Percentiles rank a stretch among this genome's conserved stretches.
Evolutionary conservation across 2,113 vertebrate species (phyloP).

Genomic region (Thamnaconus septentrionalis): DNA sequence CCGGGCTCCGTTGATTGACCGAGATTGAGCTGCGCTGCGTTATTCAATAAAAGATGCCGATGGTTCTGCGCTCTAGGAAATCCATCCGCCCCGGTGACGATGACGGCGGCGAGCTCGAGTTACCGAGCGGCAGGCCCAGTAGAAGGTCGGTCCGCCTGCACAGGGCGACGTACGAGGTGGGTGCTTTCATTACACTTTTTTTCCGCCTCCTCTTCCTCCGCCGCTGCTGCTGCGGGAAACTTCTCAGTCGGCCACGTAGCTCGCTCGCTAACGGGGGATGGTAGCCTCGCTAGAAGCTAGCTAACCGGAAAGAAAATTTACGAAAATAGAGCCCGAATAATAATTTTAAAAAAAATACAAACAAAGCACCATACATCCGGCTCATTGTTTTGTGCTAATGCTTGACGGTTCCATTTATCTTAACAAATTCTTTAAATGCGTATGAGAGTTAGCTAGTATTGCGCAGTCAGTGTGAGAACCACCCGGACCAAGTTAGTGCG

Average conservation of each 20-base stretch:
- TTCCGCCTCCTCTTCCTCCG: slow-evolving; percentile 52
- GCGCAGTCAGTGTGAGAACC: too few species aligned
- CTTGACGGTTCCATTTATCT: too few species aligned
- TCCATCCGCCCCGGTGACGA: neutral
- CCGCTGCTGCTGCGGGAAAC: slow-evolving; percentile 16
- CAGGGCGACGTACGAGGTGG: slow-evolving; percentile 35
- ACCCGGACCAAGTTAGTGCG: too few species aligned
- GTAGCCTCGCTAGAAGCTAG: slow-evolving; percentile 6
- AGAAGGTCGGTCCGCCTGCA: slow-evolving; percentile 33
- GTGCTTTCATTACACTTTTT: slow-evolving; percentile 51
- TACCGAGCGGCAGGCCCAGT: neutral
- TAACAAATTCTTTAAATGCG: too few species aligned
- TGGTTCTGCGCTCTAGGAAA: slow-evolving; percentile 49
- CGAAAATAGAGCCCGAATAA: too few species aligned
- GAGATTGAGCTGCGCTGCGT: slow-evolving; percentile 4
- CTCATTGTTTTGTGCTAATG: too few species aligned
- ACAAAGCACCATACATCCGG: too few species aligned
- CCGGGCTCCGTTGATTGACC: neutral
- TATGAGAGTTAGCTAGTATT: too few species aligned
- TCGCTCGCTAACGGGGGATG: slow-evolving; percentile 16
- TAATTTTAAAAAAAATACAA: too few species aligned
- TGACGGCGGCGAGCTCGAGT: neutral
- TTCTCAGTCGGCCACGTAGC: slow-evolving; percentile 63
- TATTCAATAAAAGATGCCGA: slow-evolving; percentile 50
- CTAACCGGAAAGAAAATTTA: neutral